phyloP scores from a whole-genome alignment of 1,140 invertebrate genomes.

The Mercenaria mercenaria region DNA sequence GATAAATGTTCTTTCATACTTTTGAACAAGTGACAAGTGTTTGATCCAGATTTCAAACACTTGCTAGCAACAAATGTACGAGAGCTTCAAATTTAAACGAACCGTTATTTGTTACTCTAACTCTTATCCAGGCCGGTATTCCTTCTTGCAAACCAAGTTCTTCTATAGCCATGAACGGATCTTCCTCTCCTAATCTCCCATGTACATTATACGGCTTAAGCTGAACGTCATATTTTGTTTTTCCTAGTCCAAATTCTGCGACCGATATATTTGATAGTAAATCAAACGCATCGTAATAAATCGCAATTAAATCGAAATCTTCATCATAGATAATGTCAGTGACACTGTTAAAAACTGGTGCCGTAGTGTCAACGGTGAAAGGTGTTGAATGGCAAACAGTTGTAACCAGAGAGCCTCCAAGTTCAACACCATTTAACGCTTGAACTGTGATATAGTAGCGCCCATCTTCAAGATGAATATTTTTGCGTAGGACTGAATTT shows the following conservation, averaged over 20 bases:
- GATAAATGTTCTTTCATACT: too few relatives aligned
- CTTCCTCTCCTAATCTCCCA: slow-evolving; percentile 54
- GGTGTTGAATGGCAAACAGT: slow-evolving; percentile 78
- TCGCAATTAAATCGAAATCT: slow-evolving; percentile 75
- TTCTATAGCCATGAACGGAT: slow-evolving; percentile 71
- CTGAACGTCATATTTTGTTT: slow-evolving; percentile 77
- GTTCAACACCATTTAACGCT: slow-evolving; percentile 74
- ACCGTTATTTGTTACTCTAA: slow-evolving; percentile 75
- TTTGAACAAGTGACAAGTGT: too few relatives aligned
- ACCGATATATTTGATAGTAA: slow-evolving; percentile 66
- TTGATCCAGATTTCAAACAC: too few relatives aligned
- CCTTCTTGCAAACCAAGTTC: slow-evolving; percentile 70
- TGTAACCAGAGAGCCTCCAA: slow-evolving; percentile 77
- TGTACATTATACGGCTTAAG: slow-evolving; percentile 69
- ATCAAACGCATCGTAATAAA: slow-evolving; percentile 75
- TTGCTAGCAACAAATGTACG: too few relatives aligned
- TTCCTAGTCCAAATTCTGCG: slow-evolving; percentile 76
- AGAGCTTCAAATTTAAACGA: background rate
- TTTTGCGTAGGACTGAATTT: slow-evolving; percentile 70
- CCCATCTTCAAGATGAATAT: slow-evolving; percentile 73
- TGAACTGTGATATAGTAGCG: slow-evolving; percentile 74
- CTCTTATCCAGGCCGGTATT: slow-evolving; percentile 73
- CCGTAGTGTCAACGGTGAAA: slow-evolving; percentile 75
- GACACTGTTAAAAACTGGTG: slow-evolving; percentile 70
- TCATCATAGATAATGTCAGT: slow-evolving; percentile 76